Evolutionary conservation across 2,888 invertebrate species (phyloP), one percentile per base, ranked within the genome.

Genomic region (Spisula solida): DNA sequence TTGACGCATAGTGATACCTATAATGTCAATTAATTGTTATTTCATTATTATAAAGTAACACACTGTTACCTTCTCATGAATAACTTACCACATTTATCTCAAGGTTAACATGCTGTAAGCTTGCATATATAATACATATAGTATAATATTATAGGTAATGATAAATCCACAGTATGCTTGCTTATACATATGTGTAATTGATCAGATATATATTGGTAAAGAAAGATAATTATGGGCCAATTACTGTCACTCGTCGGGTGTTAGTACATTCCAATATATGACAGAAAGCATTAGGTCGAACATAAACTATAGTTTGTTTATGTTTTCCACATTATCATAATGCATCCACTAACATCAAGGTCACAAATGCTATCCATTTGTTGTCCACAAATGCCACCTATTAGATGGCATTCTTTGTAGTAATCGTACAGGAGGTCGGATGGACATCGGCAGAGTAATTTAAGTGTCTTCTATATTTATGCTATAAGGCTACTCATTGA

Each of bases 191-290:
- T 66, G 60, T 51, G 48, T 41, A 66, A 81, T 34, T 79, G 48
- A 70, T 81, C 86, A 48, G 70, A 81, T 86, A 48, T 86, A 31
- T 81, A 81, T 79, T 80, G 81, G 70, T 81, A 78, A 25, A n/a
- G 70, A 70, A 48, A 41, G n/a, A 41, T 84, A 51, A 84, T 55
- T 84, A 78, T n/a, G 10, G 60, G 81, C 66, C 25, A 31, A 51
- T 86, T 55, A 86, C 31, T 81, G 86, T 86, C 86, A 81, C 41
- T 31, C 18, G 66, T 18, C 25, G 25, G 47, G 66, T 70, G 82
- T 47, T 51, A 82, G 41, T 82, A 25, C n/a, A 60, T 70, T 20
- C 55, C 31, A 56, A 47, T 47, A 78, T 34, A 47, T 78, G 78
- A 41, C 60, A 66, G n/a, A 66, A 25, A 25, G 25, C 25, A 60